Percentiles rank a stretch among this genome's conserved stretches.
Conservation (phyloP, 2,797 vertebrate species). For the Premnoplex brunnescens region DNA sequence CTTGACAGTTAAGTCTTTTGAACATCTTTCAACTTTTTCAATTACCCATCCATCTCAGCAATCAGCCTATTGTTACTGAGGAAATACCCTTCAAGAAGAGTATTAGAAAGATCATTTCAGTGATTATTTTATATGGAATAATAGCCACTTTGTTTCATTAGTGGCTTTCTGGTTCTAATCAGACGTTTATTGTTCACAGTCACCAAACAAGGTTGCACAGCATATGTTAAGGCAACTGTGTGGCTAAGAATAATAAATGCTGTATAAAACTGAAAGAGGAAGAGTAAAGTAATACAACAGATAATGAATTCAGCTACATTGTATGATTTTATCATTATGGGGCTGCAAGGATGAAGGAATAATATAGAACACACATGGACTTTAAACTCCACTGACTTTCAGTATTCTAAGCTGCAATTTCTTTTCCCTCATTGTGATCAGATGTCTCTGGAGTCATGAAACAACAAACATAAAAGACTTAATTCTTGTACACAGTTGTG, state of each 20-base stretch:
- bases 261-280: neutral
- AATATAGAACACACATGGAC: neutral
- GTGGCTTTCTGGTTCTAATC: constrained; percentile 48
- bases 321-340: neutral
- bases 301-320: constrained; percentile 9
- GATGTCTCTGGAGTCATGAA: neutral
- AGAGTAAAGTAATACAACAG: constrained; percentile 34
- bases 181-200: constrained; percentile 39
- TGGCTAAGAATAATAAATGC: neutral
- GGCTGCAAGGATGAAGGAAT: neutral
- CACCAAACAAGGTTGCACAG: neutral
- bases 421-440: neutral
- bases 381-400: neutral
- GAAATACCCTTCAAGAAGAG: neutral
- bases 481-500: neutral
- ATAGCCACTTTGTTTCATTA: constrained; percentile 36
- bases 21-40: neutral
- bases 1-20: neutral
- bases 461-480: neutral
- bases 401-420: neutral
- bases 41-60: neutral
- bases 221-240: constrained; percentile 8
- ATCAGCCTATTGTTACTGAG: neutral
- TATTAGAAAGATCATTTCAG: neutral
- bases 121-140: constrained; percentile 44